A percentile compares a stretch with the other conserved stretches of the same genome.
phyloP scores from a whole-genome alignment of 2,888 invertebrate genomes.

The Syrista parreyssii region DNA sequence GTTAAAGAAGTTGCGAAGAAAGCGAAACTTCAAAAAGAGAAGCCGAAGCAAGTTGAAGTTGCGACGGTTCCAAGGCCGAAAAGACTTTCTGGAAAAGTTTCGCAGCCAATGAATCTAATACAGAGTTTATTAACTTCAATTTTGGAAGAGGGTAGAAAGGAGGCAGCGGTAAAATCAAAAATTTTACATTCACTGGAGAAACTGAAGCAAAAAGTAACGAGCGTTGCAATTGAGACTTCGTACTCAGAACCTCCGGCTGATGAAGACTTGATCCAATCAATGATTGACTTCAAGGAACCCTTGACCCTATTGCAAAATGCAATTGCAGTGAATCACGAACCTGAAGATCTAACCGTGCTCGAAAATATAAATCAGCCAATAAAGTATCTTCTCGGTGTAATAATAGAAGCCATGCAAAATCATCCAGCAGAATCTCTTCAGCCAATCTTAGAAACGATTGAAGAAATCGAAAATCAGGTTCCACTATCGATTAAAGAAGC shows the following conservation, averaged over 20 bases:
- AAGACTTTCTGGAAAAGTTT: constrained; percentile 29
- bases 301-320: constrained; percentile 38
- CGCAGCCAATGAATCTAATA: constrained; percentile 41
- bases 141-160: constrained; percentile 34
- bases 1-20: constrained; percentile 45
- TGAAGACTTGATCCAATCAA: constrained; percentile 42
- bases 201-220: constrained; percentile 40
- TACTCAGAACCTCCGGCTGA: constrained; percentile 48
- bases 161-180: constrained; percentile 22
- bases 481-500: constrained; percentile 46
- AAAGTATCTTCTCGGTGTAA: constrained; percentile 40
- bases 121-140: constrained; percentile 43
- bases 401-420: constrained; percentile 36
- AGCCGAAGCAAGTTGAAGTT: background rate
- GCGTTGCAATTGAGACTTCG: constrained; percentile 46
- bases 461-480: constrained; percentile 51
- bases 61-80: constrained; percentile 17
- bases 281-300: constrained; percentile 45
- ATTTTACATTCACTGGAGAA: constrained; percentile 39
- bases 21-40: constrained; percentile 22
- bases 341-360: constrained; percentile 39
- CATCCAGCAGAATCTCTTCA: constrained; percentile 30
- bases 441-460: constrained; percentile 42
- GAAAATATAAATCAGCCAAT: constrained; percentile 43
- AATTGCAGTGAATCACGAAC: constrained; percentile 39